phyloP scores from a whole-genome alignment of 1,140 invertebrate genomes.

The Bombus ignitus region DNA sequence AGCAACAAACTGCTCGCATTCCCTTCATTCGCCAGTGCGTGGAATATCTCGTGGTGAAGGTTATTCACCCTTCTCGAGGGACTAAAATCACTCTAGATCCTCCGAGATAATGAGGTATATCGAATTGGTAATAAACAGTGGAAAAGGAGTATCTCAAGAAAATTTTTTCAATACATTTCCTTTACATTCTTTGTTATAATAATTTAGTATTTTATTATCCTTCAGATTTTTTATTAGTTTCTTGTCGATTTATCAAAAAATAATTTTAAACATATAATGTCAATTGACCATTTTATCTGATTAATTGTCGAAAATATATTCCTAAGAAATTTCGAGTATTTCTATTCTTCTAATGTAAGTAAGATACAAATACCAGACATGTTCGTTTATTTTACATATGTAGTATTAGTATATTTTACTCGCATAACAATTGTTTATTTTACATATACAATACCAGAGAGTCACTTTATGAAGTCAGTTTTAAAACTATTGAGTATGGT shows the following conservation, averaged over 20 bases:
- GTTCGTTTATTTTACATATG: too few relatives aligned
- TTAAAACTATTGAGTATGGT: not conserved
- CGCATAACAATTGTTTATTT: too few relatives aligned
- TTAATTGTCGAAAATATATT: too few relatives aligned
- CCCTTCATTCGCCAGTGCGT: constrained; percentile 55
- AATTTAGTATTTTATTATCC: too few relatives aligned
- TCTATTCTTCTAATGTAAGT: not conserved
- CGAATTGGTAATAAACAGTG: not conserved
- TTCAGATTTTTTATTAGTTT: too few relatives aligned
- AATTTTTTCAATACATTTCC: not conserved
- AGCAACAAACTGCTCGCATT: constrained; percentile 63
- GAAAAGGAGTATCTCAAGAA: not conserved
- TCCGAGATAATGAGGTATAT: not conserved
- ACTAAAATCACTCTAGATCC: constrained; percentile 38
- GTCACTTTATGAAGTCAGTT: not conserved
- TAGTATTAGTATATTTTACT: too few relatives aligned
- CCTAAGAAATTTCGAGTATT: not conserved
- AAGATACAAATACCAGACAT: not conserved
- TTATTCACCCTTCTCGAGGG: constrained; percentile 49
- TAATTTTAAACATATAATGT: too few relatives aligned
- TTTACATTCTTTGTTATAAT: not conserved
- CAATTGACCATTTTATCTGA: too few relatives aligned
- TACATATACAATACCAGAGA: not conserved
- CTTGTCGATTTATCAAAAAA: too few relatives aligned
- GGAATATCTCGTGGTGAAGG: constrained; percentile 50